These are phyloP conservation scores for Hydrotaea diabolus DNA, from an alignment of 2,888 invertebrate genomes.

Conservation along the genomic window DNA sequence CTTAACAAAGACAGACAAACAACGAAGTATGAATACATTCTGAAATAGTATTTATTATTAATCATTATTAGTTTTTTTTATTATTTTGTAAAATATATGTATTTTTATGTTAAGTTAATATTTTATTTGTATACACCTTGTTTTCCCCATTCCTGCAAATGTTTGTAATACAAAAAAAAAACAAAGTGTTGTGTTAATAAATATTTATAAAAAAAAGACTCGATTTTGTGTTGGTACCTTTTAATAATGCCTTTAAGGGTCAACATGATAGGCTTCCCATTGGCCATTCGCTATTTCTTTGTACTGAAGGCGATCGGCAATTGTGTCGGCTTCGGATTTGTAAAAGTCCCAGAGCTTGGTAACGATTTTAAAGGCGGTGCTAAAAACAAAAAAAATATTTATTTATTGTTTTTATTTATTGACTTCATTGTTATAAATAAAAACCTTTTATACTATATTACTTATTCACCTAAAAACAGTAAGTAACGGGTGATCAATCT, in stretches of 20 bases:
- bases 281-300: slow-evolving; percentile 63
- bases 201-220: slow-evolving; percentile 19
- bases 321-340: slow-evolving; percentile 71
- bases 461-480: no score
- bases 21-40: slow-evolving; percentile 16
- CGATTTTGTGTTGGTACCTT: background rate
- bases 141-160: slow-evolving; percentile 20
- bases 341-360: slow-evolving; percentile 77
- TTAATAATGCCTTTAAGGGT: slow-evolving; percentile 69
- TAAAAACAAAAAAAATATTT: slow-evolving; percentile 55
- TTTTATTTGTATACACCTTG: slow-evolving; percentile 25
- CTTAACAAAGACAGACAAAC: slow-evolving; percentile 27
- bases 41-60: slow-evolving; percentile 16
- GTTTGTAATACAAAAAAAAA: slow-evolving; percentile 42
- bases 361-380: slow-evolving; percentile 77
- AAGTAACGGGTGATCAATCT: no score
- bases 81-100: slow-evolving; percentile 35
- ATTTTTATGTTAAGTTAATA: slow-evolving; percentile 43
- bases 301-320: slow-evolving; percentile 78
- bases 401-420: no score
- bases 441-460: no score
- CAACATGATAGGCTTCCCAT: slow-evolving; percentile 76
- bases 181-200: slow-evolving; percentile 37
- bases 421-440: no score
- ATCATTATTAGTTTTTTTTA: background rate